Evolutionary conservation across 92 coral and sea anemone species (phyloP).

Genomic region (Scolanthus callimorphus): DNA sequence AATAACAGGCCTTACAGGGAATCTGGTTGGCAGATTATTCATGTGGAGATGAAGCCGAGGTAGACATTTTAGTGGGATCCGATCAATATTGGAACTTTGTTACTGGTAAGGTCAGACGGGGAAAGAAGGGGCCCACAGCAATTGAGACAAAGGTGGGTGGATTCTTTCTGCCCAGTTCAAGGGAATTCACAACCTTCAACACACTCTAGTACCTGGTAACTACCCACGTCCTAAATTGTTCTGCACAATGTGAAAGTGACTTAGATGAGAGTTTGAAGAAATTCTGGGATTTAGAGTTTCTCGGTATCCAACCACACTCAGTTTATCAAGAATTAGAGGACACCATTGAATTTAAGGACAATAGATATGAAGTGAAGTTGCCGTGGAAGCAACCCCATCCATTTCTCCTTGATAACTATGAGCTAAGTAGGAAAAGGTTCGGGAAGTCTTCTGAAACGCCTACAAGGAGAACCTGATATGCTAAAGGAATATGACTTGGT

Average conservation of each 20-base stretch:
- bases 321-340: constrained; percentile 32
- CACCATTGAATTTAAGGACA: constrained; percentile 18
- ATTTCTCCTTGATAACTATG: constrained; percentile 42
- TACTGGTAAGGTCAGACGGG: too few relatives aligned
- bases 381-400: constrained; percentile 51
- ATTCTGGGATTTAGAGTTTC: constrained; percentile 53
- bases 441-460: constrained; percentile 32
- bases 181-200: background rate
- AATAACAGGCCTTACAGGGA: too few relatives aligned
- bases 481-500: constrained; percentile 24
- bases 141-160: too few relatives aligned
- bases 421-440: constrained; percentile 40
- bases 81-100: too few relatives aligned
- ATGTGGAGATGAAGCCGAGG: too few relatives aligned
- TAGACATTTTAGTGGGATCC: too few relatives aligned
- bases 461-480: constrained; percentile 26
- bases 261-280: constrained; percentile 9
- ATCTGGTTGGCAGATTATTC: too few relatives aligned
- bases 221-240: constrained; percentile 37
- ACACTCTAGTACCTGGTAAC: constrained; percentile 20
- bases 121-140: too few relatives aligned
- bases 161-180: constrained; percentile 13
- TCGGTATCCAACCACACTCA: constrained; percentile 34
- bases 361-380: constrained; percentile 39
- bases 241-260: constrained; percentile 7